A percentile compares a stretch with the other conserved stretches of the same genome.
These are phyloP conservation scores for Platysteira castanea DNA, from an alignment of 2,113 vertebrate species.

Conservation along the genomic window DNA sequence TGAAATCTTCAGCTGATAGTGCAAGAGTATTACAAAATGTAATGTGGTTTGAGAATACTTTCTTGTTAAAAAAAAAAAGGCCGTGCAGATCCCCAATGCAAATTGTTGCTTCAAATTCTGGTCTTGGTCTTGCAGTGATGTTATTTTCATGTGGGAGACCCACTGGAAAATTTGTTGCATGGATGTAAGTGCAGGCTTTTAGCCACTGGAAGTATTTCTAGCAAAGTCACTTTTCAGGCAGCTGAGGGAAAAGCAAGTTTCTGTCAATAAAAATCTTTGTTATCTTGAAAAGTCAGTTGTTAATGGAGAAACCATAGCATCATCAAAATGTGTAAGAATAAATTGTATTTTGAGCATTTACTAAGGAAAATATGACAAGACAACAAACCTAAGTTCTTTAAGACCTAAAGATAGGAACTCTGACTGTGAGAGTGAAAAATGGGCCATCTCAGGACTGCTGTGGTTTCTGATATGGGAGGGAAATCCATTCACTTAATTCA, in stretches of 20 bases:
- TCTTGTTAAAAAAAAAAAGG: not conserved
- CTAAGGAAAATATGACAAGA: not conserved
- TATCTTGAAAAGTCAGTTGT: not conserved
- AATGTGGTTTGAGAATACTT: not conserved
- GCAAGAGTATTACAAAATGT: not conserved
- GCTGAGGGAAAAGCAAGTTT: not conserved
- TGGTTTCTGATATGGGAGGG: not conserved
- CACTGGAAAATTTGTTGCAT: not conserved
- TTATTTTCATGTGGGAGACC: not conserved
- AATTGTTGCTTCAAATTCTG: not conserved
- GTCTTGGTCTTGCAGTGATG: not conserved
- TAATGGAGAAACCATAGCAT: not conserved
- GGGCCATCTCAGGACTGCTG: not conserved
- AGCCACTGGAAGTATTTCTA: not conserved
- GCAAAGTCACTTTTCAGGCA: not conserved
- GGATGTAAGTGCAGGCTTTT: not conserved
- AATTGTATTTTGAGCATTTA: not conserved
- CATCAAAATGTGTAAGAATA: not conserved
- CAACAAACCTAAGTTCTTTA: not conserved
- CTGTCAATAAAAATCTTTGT: not conserved
- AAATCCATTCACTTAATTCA: not conserved
- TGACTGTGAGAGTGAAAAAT: not conserved
- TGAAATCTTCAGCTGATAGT: not conserved
- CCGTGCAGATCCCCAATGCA: fast-evolving
- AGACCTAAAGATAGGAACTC: not conserved